phyloP scores from a whole-genome alignment of 2,113 vertebrate genomes.

The Nanorana parkeri region DNA sequence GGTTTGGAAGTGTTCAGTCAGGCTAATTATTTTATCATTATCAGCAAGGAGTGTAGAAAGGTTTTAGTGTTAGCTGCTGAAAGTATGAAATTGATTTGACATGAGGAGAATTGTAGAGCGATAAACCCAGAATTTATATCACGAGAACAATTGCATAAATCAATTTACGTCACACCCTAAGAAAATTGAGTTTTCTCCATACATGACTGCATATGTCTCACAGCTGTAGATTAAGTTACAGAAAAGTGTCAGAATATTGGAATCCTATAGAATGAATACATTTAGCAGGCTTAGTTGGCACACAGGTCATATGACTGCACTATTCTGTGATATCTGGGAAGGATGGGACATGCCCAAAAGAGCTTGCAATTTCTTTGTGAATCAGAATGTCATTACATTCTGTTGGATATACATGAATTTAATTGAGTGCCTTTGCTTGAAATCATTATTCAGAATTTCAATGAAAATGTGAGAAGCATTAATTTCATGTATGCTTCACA shows the following conservation, averaged over 20 bases:
- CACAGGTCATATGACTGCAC: not conserved
- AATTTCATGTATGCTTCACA: not conserved
- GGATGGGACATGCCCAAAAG: not conserved
- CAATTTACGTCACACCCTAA: constrained; percentile 20
- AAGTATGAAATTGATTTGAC: not conserved
- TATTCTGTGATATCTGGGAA: not conserved
- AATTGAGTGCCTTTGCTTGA: not conserved
- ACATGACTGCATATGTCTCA: constrained; percentile 39
- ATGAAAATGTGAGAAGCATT: not conserved
- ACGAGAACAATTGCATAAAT: constrained; percentile 40
- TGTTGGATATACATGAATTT: not conserved
- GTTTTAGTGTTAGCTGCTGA: not conserved
- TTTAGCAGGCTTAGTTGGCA: not conserved
- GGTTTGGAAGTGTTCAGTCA: not conserved
- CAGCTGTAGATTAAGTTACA: constrained; percentile 35
- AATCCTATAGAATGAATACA: not conserved
- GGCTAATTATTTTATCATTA: not conserved
- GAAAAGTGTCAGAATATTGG: constrained; percentile 6
- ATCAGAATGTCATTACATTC: not conserved
- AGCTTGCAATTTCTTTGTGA: not conserved
- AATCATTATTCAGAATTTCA: not conserved
- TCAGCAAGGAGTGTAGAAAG: not conserved
- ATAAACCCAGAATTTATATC: constrained; percentile 14
- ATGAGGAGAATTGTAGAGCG: not conserved
- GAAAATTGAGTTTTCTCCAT: constrained; percentile 45